Evolutionary conservation across 2,888 invertebrate species (phyloP).

Genomic region (Xylocampa areola): DNA sequence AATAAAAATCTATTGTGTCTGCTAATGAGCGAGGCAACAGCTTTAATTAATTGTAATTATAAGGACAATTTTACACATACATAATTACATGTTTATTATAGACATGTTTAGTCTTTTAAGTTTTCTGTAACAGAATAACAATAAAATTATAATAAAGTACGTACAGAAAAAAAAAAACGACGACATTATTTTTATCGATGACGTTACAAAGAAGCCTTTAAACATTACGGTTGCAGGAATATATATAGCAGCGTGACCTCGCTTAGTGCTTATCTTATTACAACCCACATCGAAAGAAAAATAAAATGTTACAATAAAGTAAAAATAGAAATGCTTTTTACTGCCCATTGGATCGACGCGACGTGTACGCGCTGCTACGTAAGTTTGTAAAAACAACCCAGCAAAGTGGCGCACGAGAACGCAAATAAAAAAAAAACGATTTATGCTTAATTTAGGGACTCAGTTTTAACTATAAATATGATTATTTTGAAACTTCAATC

Average conservation of each 20-base stretch:
- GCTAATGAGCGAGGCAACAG: too few species aligned
- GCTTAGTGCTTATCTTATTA: slow-evolving; percentile 51
- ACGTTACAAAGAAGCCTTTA: slow-evolving; percentile 41
- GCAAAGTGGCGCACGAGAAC: too few species aligned
- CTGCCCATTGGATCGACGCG: slow-evolving; percentile 24
- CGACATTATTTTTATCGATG: slow-evolving; percentile 11
- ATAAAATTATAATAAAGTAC: not conserved
- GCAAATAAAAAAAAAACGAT: too few species aligned
- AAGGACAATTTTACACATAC: too few species aligned
- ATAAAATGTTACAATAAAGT: slow-evolving; percentile 37
- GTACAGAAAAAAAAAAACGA: not conserved
- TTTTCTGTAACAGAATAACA: not conserved
- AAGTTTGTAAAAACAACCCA: too few species aligned
- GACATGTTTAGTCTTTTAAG: not conserved
- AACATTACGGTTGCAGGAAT: slow-evolving; percentile 38
- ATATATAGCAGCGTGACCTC: slow-evolving; percentile 50
- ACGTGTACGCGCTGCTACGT: too few species aligned
- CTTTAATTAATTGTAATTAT: too few species aligned
- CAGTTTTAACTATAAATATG: too few species aligned
- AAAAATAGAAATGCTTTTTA: slow-evolving; percentile 41
- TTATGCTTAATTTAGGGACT: too few species aligned
- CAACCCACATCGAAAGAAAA: slow-evolving; percentile 38
- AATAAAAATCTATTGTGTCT: too few species aligned
- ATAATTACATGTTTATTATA: too few species aligned
- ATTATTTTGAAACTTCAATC: too few species aligned